Evolutionary conservation across 2,888 invertebrate genomes (phyloP), one percentile per base, ranked within the genome.

Genomic region (Caenorhabditis doughertyi): DNA sequence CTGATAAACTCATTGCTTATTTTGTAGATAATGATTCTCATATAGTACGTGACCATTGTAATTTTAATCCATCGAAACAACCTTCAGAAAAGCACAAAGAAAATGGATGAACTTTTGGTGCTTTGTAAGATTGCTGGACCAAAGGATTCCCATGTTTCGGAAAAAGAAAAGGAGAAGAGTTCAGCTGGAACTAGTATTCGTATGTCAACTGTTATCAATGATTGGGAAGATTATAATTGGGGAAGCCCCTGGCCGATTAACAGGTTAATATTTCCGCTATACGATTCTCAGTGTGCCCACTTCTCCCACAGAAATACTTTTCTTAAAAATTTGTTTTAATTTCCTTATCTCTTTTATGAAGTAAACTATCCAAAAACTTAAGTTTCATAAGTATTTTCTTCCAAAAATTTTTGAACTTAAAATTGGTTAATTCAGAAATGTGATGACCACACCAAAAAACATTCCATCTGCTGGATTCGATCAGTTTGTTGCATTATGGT

Each of bases 401-500:
- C 9, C n/a, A n/a, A 32, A 56, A 3, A 18, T 29, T 32, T 56
- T 56, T 56, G n/a, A 44, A 11, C n/a, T n/a, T 39, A 39, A 13
- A 39, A 32, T 27, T 35, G 18, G 3, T 42, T 47, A 18, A 3
- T 47, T 7, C 18, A 81, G 74, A 58, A 72, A 67, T 23, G 64
- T 82, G 4, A 60, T 82, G 76, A 25, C 67, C 11, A 29, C 65
- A 18, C 76, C 83, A 21, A 74, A 76, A 25, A 71, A 72, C 21
- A 60, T 55, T 16, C 56, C 64, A 16, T 21, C 32, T 2, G 32
- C 35, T 21, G 65, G 65, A 23, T 70, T 80, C n/a, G 85, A 85
- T 18, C 88, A 88, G 39, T 84, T 68, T 39, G 88, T 88, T 27
- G 88, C 85, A 3, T 47, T 87, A 29, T 88, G 88, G 87, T 87